A percentile compares a stretch with the other conserved stretches of the same genome.
Conservation (phyloP, 2,888 invertebrate genomes). For the Chrysotoxum bicinctum region DNA sequence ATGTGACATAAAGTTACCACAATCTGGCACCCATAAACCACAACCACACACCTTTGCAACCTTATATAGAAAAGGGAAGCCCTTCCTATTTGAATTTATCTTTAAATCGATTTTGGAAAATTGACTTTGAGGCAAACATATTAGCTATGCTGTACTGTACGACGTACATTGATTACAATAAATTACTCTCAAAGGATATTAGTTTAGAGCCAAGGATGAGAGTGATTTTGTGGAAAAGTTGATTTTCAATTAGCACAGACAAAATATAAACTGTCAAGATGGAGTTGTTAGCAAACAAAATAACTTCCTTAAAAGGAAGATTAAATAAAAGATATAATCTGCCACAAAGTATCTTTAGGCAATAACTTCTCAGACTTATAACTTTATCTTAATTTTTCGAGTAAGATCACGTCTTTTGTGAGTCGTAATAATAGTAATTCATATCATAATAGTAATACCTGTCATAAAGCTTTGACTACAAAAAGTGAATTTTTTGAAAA, state of each 20-base stretch:
- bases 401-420: too few species aligned
- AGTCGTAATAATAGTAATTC: too few species aligned
- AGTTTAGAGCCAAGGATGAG: not conserved
- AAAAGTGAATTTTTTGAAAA: too few species aligned
- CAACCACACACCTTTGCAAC: not conserved
- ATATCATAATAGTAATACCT: too few species aligned
- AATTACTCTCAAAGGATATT: not conserved
- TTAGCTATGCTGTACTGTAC: not conserved
- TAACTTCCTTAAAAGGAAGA: too few species aligned
- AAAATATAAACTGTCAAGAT: not conserved
- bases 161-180: not conserved
- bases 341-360: too few species aligned
- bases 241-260: not conserved
- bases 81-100: not conserved
- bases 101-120: not conserved
- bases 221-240: not conserved
- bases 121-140: not conserved
- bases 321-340: too few species aligned
- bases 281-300: not conserved
- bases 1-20: not conserved
- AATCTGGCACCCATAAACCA: slow-evolving; percentile 2
- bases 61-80: not conserved
- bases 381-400: too few species aligned
- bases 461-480: too few species aligned
- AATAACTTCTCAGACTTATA: too few species aligned